Evolutionary conservation across 2,888 invertebrate genomes (phyloP).

Genomic region (Spatulosminthurus flaviceps): DNA sequence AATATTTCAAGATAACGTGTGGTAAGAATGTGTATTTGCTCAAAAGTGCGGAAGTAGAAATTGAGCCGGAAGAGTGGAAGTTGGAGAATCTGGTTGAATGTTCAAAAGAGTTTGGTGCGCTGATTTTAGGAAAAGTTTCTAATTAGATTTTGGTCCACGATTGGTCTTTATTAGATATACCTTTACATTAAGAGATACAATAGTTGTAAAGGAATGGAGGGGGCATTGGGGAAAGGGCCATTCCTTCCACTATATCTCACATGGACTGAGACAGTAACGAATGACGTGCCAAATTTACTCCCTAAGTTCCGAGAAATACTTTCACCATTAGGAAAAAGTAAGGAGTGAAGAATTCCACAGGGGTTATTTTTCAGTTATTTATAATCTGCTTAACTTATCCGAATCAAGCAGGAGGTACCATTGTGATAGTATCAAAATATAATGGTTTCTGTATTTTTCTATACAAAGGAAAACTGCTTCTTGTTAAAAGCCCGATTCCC

Average conservation of each 20-base stretch:
- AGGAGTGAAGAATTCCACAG: background rate
- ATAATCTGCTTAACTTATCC: background rate
- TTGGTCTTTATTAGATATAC: background rate
- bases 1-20: background rate
- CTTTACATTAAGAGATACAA: background rate
- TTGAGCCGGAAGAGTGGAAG: background rate
- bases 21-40: background rate
- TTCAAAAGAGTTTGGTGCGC: background rate
- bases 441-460: too few species aligned
- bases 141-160: background rate
- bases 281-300: too few species aligned
- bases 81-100: background rate
- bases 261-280: background rate
- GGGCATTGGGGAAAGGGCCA: too few species aligned
- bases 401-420: too few species aligned
- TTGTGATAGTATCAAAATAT: too few species aligned
- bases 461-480: too few species aligned
- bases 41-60: too few species aligned
- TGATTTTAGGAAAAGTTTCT: slow-evolving; percentile 11
- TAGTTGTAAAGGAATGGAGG: too few species aligned
- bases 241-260: too few species aligned
- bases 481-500: too few species aligned
- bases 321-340: background rate
- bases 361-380: background rate
- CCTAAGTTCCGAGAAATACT: too few species aligned